Base-by-base conservation (phyloP, 2,888 invertebrate genomes). In the Sceliomorpha sp. region DNA sequence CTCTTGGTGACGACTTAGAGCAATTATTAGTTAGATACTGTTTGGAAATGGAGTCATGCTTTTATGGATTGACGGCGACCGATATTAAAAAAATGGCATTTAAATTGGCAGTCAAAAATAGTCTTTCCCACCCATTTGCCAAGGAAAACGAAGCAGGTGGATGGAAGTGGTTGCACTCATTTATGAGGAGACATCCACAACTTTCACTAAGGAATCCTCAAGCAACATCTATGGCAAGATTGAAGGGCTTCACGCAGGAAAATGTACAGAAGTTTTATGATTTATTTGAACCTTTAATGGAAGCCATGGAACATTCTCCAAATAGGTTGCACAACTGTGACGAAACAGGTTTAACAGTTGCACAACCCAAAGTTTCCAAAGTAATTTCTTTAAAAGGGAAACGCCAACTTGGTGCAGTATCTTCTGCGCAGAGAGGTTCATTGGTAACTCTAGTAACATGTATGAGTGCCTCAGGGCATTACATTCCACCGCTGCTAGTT, bases 401-500 rank as follows among this genome's bases (percentile, higher is more conserved):
- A n/a, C n/a, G n/a, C n/a, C n/a, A n/a, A n/a, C n/a, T n/a, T n/a
- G n/a, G n/a, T n/a, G n/a, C n/a, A n/a, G n/a, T n/a, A n/a, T n/a
- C n/a, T n/a, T n/a, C n/a, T n/a, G n/a, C n/a, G n/a, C n/a, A n/a
- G n/a, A n/a, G n/a, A n/a, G n/a, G n/a, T n/a, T 3, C 8, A 6
- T n/a, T 37, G 14, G 7, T 15, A 1, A 50, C 50, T 10, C 3
- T 27, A 1, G 9, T 50, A 1, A 5, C 7, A n/a, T 36, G 24
- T 5, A 29, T 37, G 29, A 15, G 9, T 29, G 50, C 50, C 7
- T 17, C 26, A 7, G 50, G 50, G 2, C 10, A 15, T 34, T 50
- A 24, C 13, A 29, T 50, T 7, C 50, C 50, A 9, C 50, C 50
- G 2, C 9, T 50, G 36, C 2, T 50, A 9, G 34, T 37, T 14